Base-by-base conservation (phyloP, 2,888 invertebrate species). In the Amblyjoppa fuscipennis region DNA sequence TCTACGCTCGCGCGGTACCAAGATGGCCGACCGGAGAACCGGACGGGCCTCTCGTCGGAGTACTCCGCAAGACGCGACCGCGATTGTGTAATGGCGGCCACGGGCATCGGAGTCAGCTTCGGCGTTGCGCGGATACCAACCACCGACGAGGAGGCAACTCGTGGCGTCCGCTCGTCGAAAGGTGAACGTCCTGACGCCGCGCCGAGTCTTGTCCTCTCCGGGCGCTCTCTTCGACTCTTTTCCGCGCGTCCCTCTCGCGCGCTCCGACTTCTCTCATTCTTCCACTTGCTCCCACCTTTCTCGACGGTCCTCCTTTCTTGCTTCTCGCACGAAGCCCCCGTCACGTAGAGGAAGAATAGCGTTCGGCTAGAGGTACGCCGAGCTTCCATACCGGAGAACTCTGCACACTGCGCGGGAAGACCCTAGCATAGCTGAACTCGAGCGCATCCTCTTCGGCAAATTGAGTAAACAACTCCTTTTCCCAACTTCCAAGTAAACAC, bases 41-140 rank as follows among this genome's bases (percentile, higher is more conserved):
- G 88, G 88, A 89, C 86, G 85, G 87, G 87, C 84, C 87, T 84
- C 86, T 87, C 86, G 81, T 59, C 78, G 78, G 56, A 11, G 81
- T 81, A 70, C 61, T 16, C 28, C 83, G 61, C 78, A 73, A 73
- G 76, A 71, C 74, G 45, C 73, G 76, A 79, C 80, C 78, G 76
- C 90, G 93, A 93, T 93, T 93, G 93, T 93, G 93, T 93, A 93
- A 93, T 93, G 93, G 93, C 92, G 92, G 91, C 90, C 87, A 71
- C 81, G 66, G 61, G 49, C 56, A 59, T 61, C 81, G 77, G 70
- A 64, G 64, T 34, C 73, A 80, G 64, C 76, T 86, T 76, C 81
- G 71, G 74, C 61, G 71, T 71, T 69, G 69, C 59, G 71, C 34
- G 82, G 71, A 86, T 79, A 69, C 70, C 38, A 61, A 76, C 76